Conservation (phyloP, 2,888 invertebrate species). For the Pheosia gnoma region DNA sequence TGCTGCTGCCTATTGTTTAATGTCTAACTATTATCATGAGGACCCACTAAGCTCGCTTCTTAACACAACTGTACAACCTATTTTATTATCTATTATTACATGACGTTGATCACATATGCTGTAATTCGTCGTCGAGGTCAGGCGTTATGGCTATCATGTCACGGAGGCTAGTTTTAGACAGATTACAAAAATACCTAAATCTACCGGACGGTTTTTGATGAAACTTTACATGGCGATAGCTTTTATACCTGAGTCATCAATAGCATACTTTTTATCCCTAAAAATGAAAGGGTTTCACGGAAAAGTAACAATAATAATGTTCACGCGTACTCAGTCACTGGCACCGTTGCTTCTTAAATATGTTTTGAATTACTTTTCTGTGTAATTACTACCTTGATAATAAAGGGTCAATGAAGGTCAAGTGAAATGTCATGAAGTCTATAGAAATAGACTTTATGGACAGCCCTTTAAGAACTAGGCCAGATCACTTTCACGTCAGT, state of each 20-base stretch:
- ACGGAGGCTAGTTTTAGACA: background rate
- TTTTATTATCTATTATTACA: slow-evolving; percentile 4
- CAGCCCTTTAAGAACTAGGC: slow-evolving; percentile 14
- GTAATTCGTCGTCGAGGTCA: background rate
- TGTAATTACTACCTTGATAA: too few species aligned
- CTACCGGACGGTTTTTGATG: background rate
- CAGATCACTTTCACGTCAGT: slow-evolving; percentile 28
- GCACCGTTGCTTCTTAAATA: too few species aligned
- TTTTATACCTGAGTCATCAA: too few species aligned
- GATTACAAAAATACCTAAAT: background rate
- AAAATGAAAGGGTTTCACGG: too few species aligned
- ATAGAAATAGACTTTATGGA: background rate
- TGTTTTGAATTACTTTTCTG: too few species aligned
- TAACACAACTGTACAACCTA: background rate
- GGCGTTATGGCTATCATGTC: background rate
- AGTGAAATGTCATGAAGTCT: background rate
- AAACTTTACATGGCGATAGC: too few species aligned
- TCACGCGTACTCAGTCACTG: too few species aligned
- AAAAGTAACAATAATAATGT: too few species aligned
- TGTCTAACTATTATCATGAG: slow-evolving; percentile 2
- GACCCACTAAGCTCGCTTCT: background rate
- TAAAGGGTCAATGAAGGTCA: too few species aligned
- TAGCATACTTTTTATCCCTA: too few species aligned
- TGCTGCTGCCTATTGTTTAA: slow-evolving; percentile 5
- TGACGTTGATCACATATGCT: background rate